phyloP scores from a whole-genome alignment of 1,140 invertebrate genomes.

The Megalonaias nervosa region DNA sequence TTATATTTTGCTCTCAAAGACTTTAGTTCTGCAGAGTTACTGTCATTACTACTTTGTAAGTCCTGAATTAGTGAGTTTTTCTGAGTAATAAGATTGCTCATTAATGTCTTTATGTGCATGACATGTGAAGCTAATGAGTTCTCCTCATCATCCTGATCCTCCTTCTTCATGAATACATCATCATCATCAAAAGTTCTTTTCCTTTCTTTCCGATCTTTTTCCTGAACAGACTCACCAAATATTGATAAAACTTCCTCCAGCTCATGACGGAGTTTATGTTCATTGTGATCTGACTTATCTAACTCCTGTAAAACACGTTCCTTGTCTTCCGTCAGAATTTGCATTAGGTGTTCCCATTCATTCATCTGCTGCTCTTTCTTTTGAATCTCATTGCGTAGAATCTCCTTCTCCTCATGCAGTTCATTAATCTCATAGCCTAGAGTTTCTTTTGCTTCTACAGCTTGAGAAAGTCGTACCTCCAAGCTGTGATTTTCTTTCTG shows the following conservation, averaged over 20 bases:
- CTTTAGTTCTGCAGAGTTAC: slow-evolving; percentile 46
- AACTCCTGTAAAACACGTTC: slow-evolving; percentile 58
- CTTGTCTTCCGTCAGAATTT: slow-evolving; percentile 63
- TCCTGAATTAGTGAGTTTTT: no score
- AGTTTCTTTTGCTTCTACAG: slow-evolving; percentile 30
- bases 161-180: slow-evolving; percentile 31
- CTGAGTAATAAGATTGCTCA: no score
- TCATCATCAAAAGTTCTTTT: slow-evolving; percentile 59
- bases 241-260: slow-evolving; percentile 35
- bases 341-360: slow-evolving; percentile 75
- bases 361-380: slow-evolving; percentile 75
- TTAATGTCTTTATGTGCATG: no score
- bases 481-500: slow-evolving; percentile 37
- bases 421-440: slow-evolving; percentile 47
- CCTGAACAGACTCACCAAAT: slow-evolving; percentile 30
- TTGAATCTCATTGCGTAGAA: slow-evolving; percentile 36
- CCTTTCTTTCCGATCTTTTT: slow-evolving; percentile 61
- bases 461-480: slow-evolving; percentile 31
- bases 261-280: slow-evolving; percentile 56
- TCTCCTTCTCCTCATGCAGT: slow-evolving; percentile 52
- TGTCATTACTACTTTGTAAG: no score
- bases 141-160: slow-evolving; percentile 8
- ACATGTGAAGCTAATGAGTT: no score
- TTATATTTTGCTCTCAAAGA: slow-evolving; percentile 41
- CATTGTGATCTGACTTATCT: slow-evolving; percentile 55